Percentiles rank a stretch among this genome's conserved stretches.
These are phyloP conservation scores for Clarias macrocephalus DNA, from an alignment of 2,113 vertebrate species.

Conservation along the genomic window DNA sequence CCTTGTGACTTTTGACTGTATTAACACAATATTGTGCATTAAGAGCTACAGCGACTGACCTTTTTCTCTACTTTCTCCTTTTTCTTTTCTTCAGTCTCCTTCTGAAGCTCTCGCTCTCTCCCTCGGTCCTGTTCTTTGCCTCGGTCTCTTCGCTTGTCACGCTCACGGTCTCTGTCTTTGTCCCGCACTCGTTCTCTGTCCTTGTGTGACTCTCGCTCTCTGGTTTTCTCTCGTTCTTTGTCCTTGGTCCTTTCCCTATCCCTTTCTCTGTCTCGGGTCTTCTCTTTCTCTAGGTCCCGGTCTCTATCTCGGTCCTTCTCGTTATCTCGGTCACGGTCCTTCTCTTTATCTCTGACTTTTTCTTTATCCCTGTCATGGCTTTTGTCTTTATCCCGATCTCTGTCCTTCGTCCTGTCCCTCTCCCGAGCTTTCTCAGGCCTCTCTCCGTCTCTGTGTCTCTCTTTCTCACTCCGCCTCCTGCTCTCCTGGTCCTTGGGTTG, in stretches of 20 bases:
- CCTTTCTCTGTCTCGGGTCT: constrained; percentile 48
- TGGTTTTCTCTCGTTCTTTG: constrained; percentile 53
- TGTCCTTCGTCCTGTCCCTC: constrained; percentile 65
- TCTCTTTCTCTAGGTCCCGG: constrained; percentile 57
- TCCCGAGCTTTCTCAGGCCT: constrained; percentile 65
- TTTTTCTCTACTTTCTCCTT: constrained; percentile 52
- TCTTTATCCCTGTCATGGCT: constrained; percentile 69
- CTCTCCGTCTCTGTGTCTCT: constrained; percentile 66
- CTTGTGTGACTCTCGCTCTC: constrained; percentile 59
- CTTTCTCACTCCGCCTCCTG: constrained; percentile 67
- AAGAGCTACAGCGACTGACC: constrained; percentile 47
- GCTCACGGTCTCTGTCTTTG: constrained; percentile 43
- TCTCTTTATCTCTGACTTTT: constrained; percentile 60
- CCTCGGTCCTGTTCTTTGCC: constrained; percentile 56
- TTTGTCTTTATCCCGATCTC: constrained; percentile 63
- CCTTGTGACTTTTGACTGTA: background rate
- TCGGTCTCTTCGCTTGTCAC: constrained; percentile 23
- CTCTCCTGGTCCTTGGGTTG: constrained; percentile 73
- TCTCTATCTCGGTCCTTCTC: constrained; percentile 58
- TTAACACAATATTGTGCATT: background rate
- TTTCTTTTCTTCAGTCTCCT: constrained; percentile 41
- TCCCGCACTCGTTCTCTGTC: constrained; percentile 71
- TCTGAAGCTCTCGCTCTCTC: constrained; percentile 23
- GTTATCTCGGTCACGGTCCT: constrained; percentile 37
- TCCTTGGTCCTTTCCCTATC: constrained; percentile 64